Percentiles rank a stretch among this genome's conserved stretches.
Evolutionary conservation across 2,797 vertebrate genomes (phyloP).

Genomic region (Sternarchorhynchus goeldii): DNA sequence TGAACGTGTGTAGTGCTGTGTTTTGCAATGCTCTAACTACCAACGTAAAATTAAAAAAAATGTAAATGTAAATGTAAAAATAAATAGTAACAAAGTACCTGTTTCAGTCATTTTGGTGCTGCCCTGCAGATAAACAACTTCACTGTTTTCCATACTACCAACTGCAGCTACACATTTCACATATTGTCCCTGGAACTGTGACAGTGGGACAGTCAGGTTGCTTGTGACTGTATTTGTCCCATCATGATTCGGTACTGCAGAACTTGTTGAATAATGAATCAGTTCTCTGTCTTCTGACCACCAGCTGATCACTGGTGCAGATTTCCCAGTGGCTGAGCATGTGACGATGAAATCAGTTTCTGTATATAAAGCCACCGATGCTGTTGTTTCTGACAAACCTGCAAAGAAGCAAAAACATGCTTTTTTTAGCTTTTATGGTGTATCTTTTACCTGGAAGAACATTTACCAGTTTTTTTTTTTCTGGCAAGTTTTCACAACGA

Average conservation of each 20-base stretch:
- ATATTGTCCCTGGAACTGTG: slow-evolving; percentile 18
- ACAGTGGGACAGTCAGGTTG: slow-evolving; percentile 58
- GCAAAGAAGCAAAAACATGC: background rate
- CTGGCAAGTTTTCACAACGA: background rate
- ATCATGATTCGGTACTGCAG: slow-evolving; percentile 47
- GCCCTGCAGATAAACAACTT: background rate
- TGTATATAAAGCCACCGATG: background rate
- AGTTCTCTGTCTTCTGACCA: background rate
- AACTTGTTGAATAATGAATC: background rate
- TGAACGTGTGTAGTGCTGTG: background rate
- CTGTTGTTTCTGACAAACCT: slow-evolving; percentile 68
- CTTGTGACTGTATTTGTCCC: slow-evolving; percentile 59
- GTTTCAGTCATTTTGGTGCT: background rate
- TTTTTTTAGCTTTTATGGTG: too few relatives aligned
- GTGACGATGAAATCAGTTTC: slow-evolving; percentile 53
- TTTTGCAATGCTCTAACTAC: background rate
- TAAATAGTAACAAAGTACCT: background rate
- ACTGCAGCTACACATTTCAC: slow-evolving; percentile 66
- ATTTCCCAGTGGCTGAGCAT: slow-evolving; percentile 75
- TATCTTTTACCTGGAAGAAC: too few relatives aligned
- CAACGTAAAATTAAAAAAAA: background rate
- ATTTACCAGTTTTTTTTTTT: too few relatives aligned
- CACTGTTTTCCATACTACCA: slow-evolving; percentile 17
- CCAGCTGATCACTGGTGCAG: slow-evolving; percentile 68
- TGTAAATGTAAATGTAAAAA: too few relatives aligned